Evolutionary conservation across 2,797 vertebrate species (phyloP).

Genomic region (Podarcis siculus): DNA sequence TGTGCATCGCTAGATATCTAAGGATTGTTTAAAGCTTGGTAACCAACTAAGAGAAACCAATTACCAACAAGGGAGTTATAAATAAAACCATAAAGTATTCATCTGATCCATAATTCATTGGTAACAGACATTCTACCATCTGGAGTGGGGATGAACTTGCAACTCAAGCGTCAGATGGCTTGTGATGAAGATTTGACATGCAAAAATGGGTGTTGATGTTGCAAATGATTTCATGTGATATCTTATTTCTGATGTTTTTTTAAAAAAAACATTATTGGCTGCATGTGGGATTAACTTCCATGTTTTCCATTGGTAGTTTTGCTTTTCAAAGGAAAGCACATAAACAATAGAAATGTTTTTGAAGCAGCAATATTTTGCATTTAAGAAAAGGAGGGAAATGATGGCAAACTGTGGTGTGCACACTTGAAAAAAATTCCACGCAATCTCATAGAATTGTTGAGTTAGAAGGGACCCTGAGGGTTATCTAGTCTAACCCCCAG

Average conservation of each 20-base stretch:
- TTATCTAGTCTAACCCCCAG: no score
- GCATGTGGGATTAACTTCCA: background rate
- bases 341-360: background rate
- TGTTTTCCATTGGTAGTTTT: background rate
- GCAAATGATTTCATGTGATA: conserved; percentile 25
- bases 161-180: conserved; percentile 22
- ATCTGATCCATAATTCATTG: conserved; percentile 71
- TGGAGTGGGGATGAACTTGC: conserved; percentile 59
- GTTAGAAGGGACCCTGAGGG: no score
- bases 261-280: conserved; percentile 1
- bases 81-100: conserved; percentile 69
- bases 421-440: background rate
- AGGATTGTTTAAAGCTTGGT: conserved; percentile 48
- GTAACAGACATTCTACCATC: conserved; percentile 62
- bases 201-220: conserved; percentile 11
- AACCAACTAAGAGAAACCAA: conserved; percentile 58
- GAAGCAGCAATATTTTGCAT: background rate
- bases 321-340: background rate
- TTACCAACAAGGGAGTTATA: conserved; percentile 50
- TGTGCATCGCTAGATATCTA: conserved; percentile 50
- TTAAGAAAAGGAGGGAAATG: background rate
- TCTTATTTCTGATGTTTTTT: conserved; percentile 24
- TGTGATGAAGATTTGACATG: conserved; percentile 43
- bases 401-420: background rate
- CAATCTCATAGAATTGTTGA: no score